Evolutionary conservation across 2,797 vertebrate genomes (phyloP), one percentile per base, ranked within the genome.

Genomic region (Tinamus major): DNA sequence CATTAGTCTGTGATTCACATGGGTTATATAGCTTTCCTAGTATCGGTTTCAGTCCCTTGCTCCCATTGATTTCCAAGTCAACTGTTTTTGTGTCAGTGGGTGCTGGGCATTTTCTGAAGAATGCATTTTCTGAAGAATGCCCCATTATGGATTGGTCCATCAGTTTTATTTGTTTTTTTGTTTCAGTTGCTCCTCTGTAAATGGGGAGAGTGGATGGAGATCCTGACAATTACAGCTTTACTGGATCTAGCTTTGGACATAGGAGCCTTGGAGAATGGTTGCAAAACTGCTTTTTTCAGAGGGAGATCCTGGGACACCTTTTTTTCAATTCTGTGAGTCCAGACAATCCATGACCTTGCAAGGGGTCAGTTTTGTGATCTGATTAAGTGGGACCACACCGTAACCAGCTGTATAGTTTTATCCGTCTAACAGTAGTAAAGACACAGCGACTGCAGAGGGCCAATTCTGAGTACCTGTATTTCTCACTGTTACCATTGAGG

Each of bases 41-140:
- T 29, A 27, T 33, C 27, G 11, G 20, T 76, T 76, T 68, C 70
- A 90, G 55, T 81, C 17, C 3, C 13, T 75, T 2, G 1, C 7
- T 76, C 13, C 2, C 23, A 59, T 2, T 39, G 49, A 37, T 89
- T 67, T 79, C 68, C 35, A 81, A 55, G 23, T 42, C 46, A 35
- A 46, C 23, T 0, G 0, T 6, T 79, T 76, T 65, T 2, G 0
- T 79, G 14, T 69, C 33, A 24, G 18, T 35, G 51, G 9, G 6
- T 1, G 0, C 7, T 1, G 2, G 13, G 13, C 26, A 48, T 33
- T 51, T 58, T 48, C n/a, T 65, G 62, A 81, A 0, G 3, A 70
- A 16, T 37, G n/a, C 17, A 63, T n/a, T n/a, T n/a, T n/a, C n/a
- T n/a, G n/a, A n/a, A n/a, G n/a, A n/a, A 61, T 80, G 55, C 21